phyloP scores from a whole-genome alignment of 2,888 invertebrate genomes.

The Leptopilina drosophilae region DNA sequence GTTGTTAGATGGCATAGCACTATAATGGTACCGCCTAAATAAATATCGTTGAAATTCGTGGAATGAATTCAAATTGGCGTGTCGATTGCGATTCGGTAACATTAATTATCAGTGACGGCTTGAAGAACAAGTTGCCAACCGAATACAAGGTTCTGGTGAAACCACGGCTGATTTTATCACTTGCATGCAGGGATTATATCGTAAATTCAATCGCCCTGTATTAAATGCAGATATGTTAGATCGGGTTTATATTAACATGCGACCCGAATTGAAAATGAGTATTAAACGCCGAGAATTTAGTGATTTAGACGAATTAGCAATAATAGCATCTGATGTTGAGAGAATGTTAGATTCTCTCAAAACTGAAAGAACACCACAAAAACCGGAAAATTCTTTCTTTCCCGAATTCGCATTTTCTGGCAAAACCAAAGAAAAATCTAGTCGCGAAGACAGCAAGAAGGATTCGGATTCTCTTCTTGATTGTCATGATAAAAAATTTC shows the following conservation, averaged over 20 bases:
- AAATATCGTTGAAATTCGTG: not conserved
- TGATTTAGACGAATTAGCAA: no score
- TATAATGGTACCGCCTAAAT: constrained; percentile 41
- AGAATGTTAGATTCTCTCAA: not conserved
- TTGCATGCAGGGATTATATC: constrained; percentile 34
- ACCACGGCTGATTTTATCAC: constrained; percentile 25
- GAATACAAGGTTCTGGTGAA: constrained; percentile 44
- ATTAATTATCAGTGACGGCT: no score
- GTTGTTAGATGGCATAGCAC: constrained; percentile 35
- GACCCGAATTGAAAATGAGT: constrained; percentile 39
- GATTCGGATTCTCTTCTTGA: no score
- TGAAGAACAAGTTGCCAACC: not conserved
- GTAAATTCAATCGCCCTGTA: constrained; percentile 9
- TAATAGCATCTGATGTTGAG: no score
- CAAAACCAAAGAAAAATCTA: not conserved
- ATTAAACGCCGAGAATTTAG: no score
- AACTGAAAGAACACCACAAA: not conserved
- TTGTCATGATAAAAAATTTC: no score
- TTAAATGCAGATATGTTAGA: constrained; percentile 37
- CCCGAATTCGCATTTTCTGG: not conserved
- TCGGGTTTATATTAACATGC: constrained; percentile 42
- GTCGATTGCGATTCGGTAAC: no score
- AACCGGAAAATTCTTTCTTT: not conserved
- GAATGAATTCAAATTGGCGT: no score
- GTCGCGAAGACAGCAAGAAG: not conserved